Evolutionary conservation across 1,140 invertebrate genomes (phyloP), one percentile per base, ranked within the genome.

Genomic region (Dufourea novaeangliae): DNA sequence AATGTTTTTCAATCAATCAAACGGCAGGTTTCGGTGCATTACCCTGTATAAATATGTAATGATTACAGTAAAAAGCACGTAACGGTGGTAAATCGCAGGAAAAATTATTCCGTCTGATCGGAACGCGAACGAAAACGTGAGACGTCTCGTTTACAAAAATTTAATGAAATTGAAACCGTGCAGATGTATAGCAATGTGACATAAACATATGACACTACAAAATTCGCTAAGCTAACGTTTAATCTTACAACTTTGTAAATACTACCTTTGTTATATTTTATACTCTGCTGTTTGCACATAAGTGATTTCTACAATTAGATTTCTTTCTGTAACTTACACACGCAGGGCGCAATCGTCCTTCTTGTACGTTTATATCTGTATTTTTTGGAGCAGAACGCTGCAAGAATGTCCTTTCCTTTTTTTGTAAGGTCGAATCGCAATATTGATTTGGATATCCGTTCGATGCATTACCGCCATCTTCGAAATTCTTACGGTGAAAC

Each of bases 201-300:
- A 84, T 67, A 73, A 71, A 82, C 76, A 79, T 46, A 79, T 50
- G 81, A 81, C 79, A 69, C 82, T 84, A 83, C 67, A 56, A 37
- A 74, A 66, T 82, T 82, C 41, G 67, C 57, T 83, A 72, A 80
- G 44, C 71, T 78, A 72, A 74, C n/a, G 44, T 80, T 80, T 76
- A 78, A 81, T 52, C 68, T 74, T 80, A 74, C 59, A 37, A 75
- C 37, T 70, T 57, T 84, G 83, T 85, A 80, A 62, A 85, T 80
- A 84, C 29, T 83, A 52, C 56, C 59, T 83, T 66, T 78, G 80
- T 80, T 84, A 84, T 78, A 84, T 84, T 84, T 84, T 84, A 84
- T 84, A 84, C 72, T 80, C 72, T 80, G 78, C 78, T 84, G 52
- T 77, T 84, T 80, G 78, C 81, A 84, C 78, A 70, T 80, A 80